Base-by-base conservation (phyloP, 2,888 invertebrate species). In the Bombylius major region DNA sequence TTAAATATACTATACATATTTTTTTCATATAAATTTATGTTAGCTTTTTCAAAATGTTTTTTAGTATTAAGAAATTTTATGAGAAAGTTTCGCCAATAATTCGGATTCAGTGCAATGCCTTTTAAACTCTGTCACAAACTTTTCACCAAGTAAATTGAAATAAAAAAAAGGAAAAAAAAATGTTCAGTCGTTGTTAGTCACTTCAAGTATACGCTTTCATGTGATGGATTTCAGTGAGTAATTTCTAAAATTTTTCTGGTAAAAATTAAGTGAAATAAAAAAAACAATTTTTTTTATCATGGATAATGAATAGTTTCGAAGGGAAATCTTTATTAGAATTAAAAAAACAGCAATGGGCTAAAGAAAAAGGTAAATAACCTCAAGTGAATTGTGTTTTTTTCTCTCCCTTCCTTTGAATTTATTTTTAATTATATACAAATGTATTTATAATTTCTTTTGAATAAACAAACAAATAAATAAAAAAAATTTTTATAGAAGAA, bases 291-390 rank as follows among this genome's bases (percentile, higher is more conserved):
- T 23, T 23, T 23, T 3, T 23, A 23, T 23, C 23, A 39, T 13
- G 39, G 39, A 42, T 32, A 31, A 60, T 60, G 60, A 60, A 32
- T 33, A 54, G 51, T 45, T 33, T 14, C 32, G 57, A 56, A 54
- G 56, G 56, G 23, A 52, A 45, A 61, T 84, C 89, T 62, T 77
- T 91, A 70, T 79, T 92, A 67, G 90, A 94, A 78, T 84, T 87
- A 76, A 94, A 94, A 76, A 86, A 86, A 73, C 80, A 87, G 68
- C 93, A 95, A 82, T 94, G 94, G 94, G 92, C 91, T 65, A 83
- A 81, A 74, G 94, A 95, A 78, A 82, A 84, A 82, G 93, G 94
- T 93, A 78, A 69, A 72, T 65, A 51, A 50, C 23, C 23, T 23
- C 23, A 32, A 50, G 53, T 52, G 32, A 32, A 32, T 1, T 5